Conservation (phyloP, 2,888 invertebrate species). For the Kryphioiulus occultus region DNA sequence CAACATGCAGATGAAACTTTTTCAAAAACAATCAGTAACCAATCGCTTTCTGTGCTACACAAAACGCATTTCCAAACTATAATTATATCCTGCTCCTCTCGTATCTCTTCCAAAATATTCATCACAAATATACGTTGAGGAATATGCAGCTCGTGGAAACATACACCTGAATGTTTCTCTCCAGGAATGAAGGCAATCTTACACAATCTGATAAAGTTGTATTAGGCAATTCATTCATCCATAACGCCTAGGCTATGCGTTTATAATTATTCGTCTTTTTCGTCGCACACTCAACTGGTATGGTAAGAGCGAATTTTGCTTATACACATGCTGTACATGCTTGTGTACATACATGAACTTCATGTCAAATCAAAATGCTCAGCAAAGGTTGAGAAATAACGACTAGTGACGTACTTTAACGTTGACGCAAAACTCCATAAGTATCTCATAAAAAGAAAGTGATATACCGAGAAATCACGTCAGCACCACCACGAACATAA, state of each 20-base stretch:
- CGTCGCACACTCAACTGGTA: not conserved
- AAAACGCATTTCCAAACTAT: constrained; percentile 23
- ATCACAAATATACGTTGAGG: not conserved
- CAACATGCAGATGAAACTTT: not conserved
- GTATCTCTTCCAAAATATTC: not conserved
- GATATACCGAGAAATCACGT: not conserved
- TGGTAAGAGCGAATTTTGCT: not conserved
- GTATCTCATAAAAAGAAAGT: too few species aligned
- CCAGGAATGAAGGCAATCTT: not conserved
- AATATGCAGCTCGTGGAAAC: not conserved
- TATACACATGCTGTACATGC: not conserved
- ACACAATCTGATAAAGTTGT: not conserved
- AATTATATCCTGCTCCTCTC: not conserved
- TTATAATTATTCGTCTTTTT: not conserved
- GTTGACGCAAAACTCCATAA: too few species aligned
- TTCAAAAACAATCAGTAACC: not conserved
- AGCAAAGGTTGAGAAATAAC: not conserved
- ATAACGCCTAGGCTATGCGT: not conserved
- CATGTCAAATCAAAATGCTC: not conserved
- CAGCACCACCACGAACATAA: not conserved
- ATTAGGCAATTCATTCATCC: constrained; percentile 23
- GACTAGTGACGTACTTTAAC: constrained; percentile 2
- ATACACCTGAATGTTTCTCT: not conserved
- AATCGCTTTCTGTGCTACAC: not conserved
- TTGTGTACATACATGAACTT: too few species aligned